A percentile compares a stretch with the other conserved stretches of the same genome.
Conservation (phyloP, 2,888 invertebrate genomes). For the Entomobrya proxima region DNA sequence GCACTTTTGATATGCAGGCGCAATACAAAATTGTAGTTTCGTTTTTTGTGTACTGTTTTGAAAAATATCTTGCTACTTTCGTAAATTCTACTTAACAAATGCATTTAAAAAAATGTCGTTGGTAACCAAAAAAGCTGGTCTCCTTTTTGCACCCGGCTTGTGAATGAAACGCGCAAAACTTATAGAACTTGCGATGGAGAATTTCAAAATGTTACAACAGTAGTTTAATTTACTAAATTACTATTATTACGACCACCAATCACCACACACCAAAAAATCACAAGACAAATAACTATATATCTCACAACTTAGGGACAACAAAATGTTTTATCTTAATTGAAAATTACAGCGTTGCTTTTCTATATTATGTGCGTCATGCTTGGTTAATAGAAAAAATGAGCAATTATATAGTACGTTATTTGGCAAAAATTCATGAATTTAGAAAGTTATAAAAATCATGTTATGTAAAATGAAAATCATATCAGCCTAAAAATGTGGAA, state of each 20-base stretch:
- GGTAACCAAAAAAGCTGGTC: no score
- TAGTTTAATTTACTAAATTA: neutral
- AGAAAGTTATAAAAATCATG: neutral
- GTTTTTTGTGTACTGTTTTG: no score
- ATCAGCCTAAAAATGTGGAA: slow-evolving; percentile 9
- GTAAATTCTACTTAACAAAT: no score
- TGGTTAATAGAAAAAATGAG: slow-evolving; percentile 38
- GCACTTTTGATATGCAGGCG: no score
- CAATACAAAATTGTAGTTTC: no score
- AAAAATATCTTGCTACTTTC: no score
- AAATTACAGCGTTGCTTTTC: neutral
- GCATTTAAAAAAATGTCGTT: no score
- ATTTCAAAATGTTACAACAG: neutral
- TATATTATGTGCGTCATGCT: slow-evolving; percentile 30
- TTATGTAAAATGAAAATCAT: neutral
- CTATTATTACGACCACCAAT: slow-evolving; percentile 23
- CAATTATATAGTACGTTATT: slow-evolving; percentile 1
- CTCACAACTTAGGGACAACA: neutral
- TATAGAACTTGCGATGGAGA: neutral
- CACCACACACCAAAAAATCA: slow-evolving; percentile 42
- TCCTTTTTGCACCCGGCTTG: no score
- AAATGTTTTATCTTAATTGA: neutral
- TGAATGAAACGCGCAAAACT: neutral
- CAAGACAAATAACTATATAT: slow-evolving; percentile 13
- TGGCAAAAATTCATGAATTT: neutral